Evolutionary conservation across 2,888 invertebrate species (phyloP), one percentile per base, ranked within the genome.

Genomic region (Leucophenga montana): DNA sequence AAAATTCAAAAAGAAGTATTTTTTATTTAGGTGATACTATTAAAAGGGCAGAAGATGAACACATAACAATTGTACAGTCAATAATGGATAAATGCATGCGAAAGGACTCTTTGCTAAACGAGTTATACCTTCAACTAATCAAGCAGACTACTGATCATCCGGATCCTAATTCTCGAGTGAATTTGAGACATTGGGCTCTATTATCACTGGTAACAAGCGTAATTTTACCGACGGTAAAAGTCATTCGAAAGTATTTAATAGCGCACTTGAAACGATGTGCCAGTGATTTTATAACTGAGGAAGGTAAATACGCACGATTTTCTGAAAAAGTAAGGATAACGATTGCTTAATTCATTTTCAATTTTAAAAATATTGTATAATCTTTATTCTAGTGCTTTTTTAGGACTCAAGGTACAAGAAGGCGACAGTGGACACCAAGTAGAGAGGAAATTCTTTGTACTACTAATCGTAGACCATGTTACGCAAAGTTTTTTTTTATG

Each of bases 121-220:
- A 98, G 89, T 90, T 97, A 70, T 97, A 96, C 87, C 91, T 97
- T 78, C 97, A 97, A 87, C 91, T 98, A 53, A 94, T 97, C 71
- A 98, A 97, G 87, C 95, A 96, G 91, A 97, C 97, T 0, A 97
- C 97, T 0, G 96, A 96, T 82, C 95, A 95, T 90, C 95, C 95
- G 0, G 97, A 97, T 90, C 95, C 96, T 0, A 94, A 94, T 82
- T 95, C 95, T 0, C 90, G 95, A 66, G 96, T 96, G 0, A 95
- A 96, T 84, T 90, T 95, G 59, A 92, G 97, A 18, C 96, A 97
- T 90, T 98, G 98, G 98, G 96, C 97, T 61, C 89, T 98, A 69
- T 90, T 98, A 71, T 93, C 94, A 0, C 89, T 95, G 46, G 92
- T 94, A 3, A 94, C 94, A 80, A 94, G 94, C 68, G 93, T 97